These are phyloP conservation scores for Caenorhabditis doughertyi DNA, from an alignment of 2,888 invertebrate genomes.

Conservation along the genomic window DNA sequence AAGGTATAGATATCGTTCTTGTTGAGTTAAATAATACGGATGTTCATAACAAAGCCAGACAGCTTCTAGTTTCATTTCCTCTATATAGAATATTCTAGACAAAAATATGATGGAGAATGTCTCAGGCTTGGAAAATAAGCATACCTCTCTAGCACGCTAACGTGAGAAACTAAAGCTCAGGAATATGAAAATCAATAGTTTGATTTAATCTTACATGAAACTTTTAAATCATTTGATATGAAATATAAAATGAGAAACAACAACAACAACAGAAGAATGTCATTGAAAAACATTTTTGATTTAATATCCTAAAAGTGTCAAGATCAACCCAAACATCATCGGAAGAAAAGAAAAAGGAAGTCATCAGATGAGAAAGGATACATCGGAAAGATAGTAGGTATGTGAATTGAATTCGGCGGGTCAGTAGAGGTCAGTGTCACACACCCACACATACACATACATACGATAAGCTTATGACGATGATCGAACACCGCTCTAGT, in stretches of 20 bases:
- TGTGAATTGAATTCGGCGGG: constrained; percentile 42
- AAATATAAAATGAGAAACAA: not conserved
- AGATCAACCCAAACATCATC: constrained; percentile 23
- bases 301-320: constrained; percentile 25
- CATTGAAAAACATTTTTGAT: constrained; percentile 2
- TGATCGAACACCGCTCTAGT: constrained; percentile 45
- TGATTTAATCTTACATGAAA: too few relatives aligned
- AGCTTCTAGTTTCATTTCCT: not conserved
- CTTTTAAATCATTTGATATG: too few relatives aligned
- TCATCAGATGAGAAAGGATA: constrained; percentile 32
- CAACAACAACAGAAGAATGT: not conserved
- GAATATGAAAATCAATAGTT: too few relatives aligned
- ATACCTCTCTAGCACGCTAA: too few relatives aligned
- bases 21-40: too few relatives aligned
- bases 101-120: too few relatives aligned
- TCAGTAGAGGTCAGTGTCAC: constrained; percentile 56
- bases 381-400: constrained; percentile 32
- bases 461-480: constrained; percentile 62
- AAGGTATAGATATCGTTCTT: too few relatives aligned
- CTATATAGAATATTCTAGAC: too few relatives aligned
- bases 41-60: not conserved
- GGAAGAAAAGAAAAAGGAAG: constrained; percentile 1
- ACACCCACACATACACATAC: constrained; percentile 9
- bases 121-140: too few relatives aligned
- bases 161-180: too few relatives aligned